Evolutionary conservation across 2,797 vertebrate species (phyloP).

Genomic region (Spea hammondii): DNA sequence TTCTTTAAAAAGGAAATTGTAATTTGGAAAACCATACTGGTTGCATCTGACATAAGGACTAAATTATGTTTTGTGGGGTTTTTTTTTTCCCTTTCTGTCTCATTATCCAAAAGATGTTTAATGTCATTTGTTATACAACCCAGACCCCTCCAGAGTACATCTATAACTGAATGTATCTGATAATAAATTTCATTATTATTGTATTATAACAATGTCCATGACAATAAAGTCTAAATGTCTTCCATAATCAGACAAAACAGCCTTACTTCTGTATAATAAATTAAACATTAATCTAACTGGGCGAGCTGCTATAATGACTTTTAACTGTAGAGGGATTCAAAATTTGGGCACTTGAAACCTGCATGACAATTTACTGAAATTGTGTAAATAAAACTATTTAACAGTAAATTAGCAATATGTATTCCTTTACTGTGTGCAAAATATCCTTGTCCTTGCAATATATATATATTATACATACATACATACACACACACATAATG

Average conservation of each 20-base stretch:
- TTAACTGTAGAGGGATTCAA: slow-evolving; percentile 28
- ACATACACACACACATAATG: too few relatives aligned
- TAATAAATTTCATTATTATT: slow-evolving; percentile 18
- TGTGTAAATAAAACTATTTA: slow-evolving; percentile 51
- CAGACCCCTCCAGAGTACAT: neutral
- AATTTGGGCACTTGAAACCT: slow-evolving; percentile 20
- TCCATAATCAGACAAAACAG: slow-evolving; percentile 37
- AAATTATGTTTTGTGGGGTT: neutral
- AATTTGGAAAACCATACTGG: too few relatives aligned
- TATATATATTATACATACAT: too few relatives aligned
- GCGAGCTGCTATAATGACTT: slow-evolving; percentile 40
- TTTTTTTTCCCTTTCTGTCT: neutral
- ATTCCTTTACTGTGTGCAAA: neutral
- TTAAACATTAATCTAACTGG: neutral
- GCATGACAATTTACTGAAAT: slow-evolving; percentile 35
- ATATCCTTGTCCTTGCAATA: too few relatives aligned
- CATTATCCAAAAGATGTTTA: neutral
- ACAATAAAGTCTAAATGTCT: slow-evolving; percentile 37
- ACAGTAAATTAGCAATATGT: slow-evolving; percentile 6
- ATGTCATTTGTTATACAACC: neutral
- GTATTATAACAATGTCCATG: neutral
- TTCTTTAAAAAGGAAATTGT: too few relatives aligned
- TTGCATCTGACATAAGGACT: too few relatives aligned
- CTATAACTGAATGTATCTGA: slow-evolving; percentile 37
- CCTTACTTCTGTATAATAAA: slow-evolving; percentile 39